Evolutionary conservation across 2,113 vertebrate genomes (phyloP).

Genomic region (Paramormyrops kingsleyae): DNA sequence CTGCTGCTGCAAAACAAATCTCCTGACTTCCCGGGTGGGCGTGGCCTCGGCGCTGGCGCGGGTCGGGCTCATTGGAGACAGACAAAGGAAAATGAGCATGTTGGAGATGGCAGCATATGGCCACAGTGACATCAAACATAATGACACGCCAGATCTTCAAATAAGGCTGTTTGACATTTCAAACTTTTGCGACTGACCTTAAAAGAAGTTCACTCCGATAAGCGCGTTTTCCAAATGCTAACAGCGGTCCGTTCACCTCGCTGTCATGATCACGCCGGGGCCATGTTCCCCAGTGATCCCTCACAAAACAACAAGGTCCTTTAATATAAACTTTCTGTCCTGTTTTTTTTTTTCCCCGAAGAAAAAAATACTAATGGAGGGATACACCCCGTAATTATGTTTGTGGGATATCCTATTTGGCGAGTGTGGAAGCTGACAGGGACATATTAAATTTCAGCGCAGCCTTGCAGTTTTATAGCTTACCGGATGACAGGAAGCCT

Average conservation of each 20-base stretch:
- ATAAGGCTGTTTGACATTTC: conserved; percentile 46
- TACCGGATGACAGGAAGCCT: neutral
- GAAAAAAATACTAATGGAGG: conserved; percentile 32
- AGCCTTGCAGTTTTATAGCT: neutral
- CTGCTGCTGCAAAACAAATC: neutral
- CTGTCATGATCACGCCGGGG: neutral
- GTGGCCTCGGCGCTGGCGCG: conserved; percentile 17
- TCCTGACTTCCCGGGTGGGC: neutral
- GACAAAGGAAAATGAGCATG: conserved; percentile 53
- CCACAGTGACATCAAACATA: conserved; percentile 41
- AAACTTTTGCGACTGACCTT: conserved; percentile 38
- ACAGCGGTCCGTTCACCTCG: neutral
- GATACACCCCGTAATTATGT: conserved; percentile 33
- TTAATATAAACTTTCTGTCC: conserved; percentile 2
- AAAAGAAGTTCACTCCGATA: conserved; percentile 32
- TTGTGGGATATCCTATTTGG: neutral
- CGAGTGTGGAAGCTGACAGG: neutral
- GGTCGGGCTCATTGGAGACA: conserved; percentile 27
- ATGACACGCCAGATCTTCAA: conserved; percentile 45
- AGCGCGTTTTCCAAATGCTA: neutral
- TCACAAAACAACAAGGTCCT: neutral
- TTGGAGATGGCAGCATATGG: conserved; percentile 28
- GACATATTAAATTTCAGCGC: neutral
- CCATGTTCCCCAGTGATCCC: conserved; percentile 5
- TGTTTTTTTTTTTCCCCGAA: conserved; percentile 17